Percentiles rank a stretch among this genome's conserved stretches.
Evolutionary conservation across 2,888 invertebrate species (phyloP).

Genomic region (Hyalella azteca): DNA sequence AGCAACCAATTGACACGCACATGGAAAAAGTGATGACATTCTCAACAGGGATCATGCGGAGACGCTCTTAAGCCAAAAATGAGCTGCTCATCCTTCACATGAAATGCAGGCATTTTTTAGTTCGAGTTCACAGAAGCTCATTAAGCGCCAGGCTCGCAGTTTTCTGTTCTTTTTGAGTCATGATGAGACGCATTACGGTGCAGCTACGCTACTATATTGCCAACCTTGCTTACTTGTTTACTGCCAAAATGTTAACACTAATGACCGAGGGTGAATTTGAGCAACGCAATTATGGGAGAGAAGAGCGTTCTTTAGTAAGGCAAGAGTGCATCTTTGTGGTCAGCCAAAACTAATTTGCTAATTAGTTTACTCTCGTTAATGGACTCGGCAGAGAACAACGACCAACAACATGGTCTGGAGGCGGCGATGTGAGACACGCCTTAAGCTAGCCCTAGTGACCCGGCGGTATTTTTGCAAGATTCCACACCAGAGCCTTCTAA

Average conservation of each 20-base stretch:
- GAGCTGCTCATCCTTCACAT: too few relatives aligned
- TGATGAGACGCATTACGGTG: constrained; percentile 10
- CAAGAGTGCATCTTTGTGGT: constrained; percentile 35
- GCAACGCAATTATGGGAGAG: constrained; percentile 34
- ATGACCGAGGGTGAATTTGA: constrained; percentile 37
- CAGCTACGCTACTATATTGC: constrained; percentile 9
- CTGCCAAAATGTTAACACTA: constrained; percentile 16
- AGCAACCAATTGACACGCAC: too few relatives aligned
- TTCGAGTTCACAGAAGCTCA: background rate
- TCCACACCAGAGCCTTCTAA: too few relatives aligned
- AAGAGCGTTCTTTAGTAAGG: constrained; percentile 31
- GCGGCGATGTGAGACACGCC: too few relatives aligned
- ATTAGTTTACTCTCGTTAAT: constrained; percentile 34
- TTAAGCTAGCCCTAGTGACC: too few relatives aligned
- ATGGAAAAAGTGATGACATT: too few relatives aligned
- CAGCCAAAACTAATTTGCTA: constrained; percentile 37
- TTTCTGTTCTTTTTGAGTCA: background rate
- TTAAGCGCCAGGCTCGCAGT: background rate
- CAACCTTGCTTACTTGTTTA: background rate
- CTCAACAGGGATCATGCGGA: too few relatives aligned
- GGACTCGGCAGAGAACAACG: constrained; percentile 23
- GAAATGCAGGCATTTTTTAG: background rate
- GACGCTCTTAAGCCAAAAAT: too few relatives aligned
- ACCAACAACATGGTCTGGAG: background rate
- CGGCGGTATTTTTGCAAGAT: too few relatives aligned